Evolutionary conservation across 1,140 invertebrate species (phyloP).

Genomic region (Asbolus verrucosus): DNA sequence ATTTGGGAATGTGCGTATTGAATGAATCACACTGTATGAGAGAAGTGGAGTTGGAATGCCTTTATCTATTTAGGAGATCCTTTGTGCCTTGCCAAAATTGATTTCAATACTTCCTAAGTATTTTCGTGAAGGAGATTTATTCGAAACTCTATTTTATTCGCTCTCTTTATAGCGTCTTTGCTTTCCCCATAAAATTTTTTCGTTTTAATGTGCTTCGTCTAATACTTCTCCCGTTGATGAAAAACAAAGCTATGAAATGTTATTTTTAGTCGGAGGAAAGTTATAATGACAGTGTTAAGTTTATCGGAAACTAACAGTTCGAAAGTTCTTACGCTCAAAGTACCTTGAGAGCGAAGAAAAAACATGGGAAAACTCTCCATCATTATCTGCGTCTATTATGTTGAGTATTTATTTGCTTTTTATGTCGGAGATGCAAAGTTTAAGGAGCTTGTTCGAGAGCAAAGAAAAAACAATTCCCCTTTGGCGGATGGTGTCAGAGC

Average conservation of each 20-base stretch:
- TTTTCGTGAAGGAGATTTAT: conserved; percentile 7
- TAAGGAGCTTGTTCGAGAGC: conserved; percentile 11
- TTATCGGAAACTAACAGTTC: conserved; percentile 22
- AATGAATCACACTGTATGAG: too few species aligned
- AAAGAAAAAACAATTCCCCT: conserved; percentile 35
- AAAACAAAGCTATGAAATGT: conserved; percentile 32
- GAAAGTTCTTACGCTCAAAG: conserved; percentile 3
- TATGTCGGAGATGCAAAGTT: conserved; percentile 31
- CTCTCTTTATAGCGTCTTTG: too few species aligned
- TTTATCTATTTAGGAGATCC: too few species aligned
- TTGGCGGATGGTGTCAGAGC: conserved; percentile 37
- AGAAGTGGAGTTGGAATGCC: too few species aligned
- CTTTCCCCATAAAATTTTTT: conserved; percentile 10
- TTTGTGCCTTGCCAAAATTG: too few species aligned
- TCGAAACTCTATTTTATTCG: neutral
- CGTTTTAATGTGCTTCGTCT: conserved; percentile 6
- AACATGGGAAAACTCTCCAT: conserved; percentile 12
- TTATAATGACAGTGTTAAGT: too few species aligned
- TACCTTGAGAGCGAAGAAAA: neutral
- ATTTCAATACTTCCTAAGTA: neutral
- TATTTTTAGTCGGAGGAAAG: conserved; percentile 2
- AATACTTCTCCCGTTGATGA: conserved; percentile 21
- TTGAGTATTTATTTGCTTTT: too few species aligned
- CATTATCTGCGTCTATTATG: conserved; percentile 34
- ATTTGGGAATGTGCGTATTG: too few species aligned